These are phyloP conservation scores for Saguinus imperator DNA, from an alignment of 2,113 vertebrate genomes.

Conservation along the genomic window DNA sequence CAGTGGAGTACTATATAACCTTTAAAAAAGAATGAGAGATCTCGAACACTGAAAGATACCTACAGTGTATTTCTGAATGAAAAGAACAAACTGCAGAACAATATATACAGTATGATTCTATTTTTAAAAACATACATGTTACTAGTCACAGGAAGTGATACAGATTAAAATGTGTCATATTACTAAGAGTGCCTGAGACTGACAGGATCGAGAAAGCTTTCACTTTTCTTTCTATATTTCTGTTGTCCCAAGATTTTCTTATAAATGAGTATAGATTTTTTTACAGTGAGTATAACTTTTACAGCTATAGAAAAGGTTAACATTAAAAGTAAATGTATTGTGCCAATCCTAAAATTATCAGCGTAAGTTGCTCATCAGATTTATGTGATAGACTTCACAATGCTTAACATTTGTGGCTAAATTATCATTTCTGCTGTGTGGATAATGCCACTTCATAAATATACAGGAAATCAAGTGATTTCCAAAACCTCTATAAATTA, in stretches of 20 bases:
- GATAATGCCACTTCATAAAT: not conserved
- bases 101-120: no score
- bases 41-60: no score
- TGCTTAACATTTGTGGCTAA: not conserved
- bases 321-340: not conserved
- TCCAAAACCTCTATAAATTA: not conserved
- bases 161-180: not conserved
- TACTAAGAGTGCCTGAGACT: not conserved
- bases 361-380: not conserved
- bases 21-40: not conserved
- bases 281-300: not conserved
- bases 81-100: not conserved
- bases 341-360: not conserved
- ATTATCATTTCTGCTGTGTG: not conserved
- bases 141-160: no score
- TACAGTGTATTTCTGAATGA: not conserved
- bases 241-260: not conserved
- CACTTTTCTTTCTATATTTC: not conserved
- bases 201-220: not conserved
- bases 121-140: not conserved
- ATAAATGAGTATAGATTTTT: not conserved
- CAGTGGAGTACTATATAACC: no score
- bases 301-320: not conserved
- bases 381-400: no score
- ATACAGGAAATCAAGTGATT: not conserved